Base-by-base conservation (phyloP, 1,140 invertebrate species). In the Uloborus diversus region DNA sequence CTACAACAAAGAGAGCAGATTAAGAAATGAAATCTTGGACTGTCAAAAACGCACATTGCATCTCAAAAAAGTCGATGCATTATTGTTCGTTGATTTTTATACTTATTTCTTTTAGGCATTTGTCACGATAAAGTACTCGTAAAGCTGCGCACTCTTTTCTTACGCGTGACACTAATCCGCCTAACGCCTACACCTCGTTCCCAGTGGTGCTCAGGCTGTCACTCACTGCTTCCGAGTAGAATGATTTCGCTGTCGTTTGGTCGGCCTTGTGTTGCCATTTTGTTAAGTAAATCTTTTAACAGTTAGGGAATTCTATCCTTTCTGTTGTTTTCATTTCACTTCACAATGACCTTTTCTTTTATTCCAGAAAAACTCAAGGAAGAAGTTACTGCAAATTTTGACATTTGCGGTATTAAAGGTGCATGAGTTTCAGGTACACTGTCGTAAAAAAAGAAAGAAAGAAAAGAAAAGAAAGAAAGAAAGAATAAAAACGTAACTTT, bases 81-180 rank as follows among this genome's bases (percentile, higher is more conserved):
- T 57, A 57, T 53, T 32, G 68, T 57, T 70, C 47, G 56, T 70
- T 70, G 49, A 42, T 70, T 70, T 70, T 51, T 33, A 35, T 13
- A 49, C 23, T 65, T 20, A 57, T 57, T 20, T 37, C 25, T 57
- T 11, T 23, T 35, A 70, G 49, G 69, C 69, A 73, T 73, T 73
- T 73, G 69, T 73, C 69, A 73, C 69, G 53, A 73, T 73, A 61
- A 61, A 73, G 69, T 47, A 56, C 69, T 73, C 69, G 47, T 42
- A 30, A 32, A 57, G 53, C 56, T 32, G 23, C 27, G 51, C 51
- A 28, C 51, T 56, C 69, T 73, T 73, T 49, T 73, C 37, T 61
- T 61, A 33, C 30, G 51, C 27, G 25, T 73, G 69, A 73, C 69
- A 73, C 69, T 73, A 73, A 73, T 73, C 69, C 69, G n/a, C 35